phyloP scores from a whole-genome alignment of 1,140 invertebrate species.

The Apis florea region DNA sequence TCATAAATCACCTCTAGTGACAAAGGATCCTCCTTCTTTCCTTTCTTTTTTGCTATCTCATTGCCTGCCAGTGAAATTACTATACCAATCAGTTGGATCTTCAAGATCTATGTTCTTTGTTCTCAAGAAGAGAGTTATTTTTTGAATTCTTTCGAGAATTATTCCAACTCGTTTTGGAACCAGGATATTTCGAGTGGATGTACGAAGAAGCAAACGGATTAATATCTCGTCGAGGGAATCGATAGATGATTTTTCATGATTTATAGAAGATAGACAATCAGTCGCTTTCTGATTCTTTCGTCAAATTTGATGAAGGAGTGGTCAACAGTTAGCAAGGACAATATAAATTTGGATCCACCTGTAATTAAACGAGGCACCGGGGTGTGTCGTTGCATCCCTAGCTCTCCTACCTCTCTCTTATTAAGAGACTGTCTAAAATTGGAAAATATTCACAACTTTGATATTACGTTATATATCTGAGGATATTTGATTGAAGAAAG shows the following conservation, averaged over 20 bases:
- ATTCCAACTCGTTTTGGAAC: background rate
- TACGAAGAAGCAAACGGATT: background rate
- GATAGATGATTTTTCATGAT: slow-evolving; percentile 48
- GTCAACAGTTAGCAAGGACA: slow-evolving; percentile 65
- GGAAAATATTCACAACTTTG: background rate
- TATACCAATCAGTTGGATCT: background rate
- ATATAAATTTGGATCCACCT: slow-evolving; percentile 67
- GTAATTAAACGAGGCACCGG: slow-evolving; percentile 64
- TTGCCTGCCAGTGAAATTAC: background rate
- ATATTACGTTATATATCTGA: too few species aligned
- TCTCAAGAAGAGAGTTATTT: background rate
- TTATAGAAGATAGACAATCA: slow-evolving; percentile 48
- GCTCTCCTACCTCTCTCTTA: background rate
- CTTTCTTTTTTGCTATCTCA: background rate
- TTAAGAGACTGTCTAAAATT: background rate
- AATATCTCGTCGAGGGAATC: slow-evolving; percentile 33
- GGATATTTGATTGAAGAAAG: background rate
- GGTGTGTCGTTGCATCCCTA: slow-evolving; percentile 48
- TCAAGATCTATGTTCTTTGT: too few species aligned
- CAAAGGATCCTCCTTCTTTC: background rate
- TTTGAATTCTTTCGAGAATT: background rate
- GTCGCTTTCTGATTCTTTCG: background rate
- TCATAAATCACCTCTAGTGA: slow-evolving; percentile 5
- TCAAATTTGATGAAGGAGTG: slow-evolving; percentile 54
- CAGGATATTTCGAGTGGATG: slow-evolving; percentile 6